Conservation (phyloP, 2,888 invertebrate genomes). For the Hetaerina titia region DNA sequence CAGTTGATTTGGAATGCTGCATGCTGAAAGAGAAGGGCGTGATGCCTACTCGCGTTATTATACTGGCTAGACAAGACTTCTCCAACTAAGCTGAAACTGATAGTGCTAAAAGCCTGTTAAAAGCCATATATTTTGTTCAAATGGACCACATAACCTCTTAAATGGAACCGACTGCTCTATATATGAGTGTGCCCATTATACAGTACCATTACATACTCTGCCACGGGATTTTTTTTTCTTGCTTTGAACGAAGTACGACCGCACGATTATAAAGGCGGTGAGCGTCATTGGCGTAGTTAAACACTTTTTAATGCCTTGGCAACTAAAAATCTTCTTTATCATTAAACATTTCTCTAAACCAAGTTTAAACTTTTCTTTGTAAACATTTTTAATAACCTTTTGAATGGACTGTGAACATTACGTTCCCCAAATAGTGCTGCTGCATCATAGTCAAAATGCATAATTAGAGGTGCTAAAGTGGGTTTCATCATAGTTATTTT, state of each 20-base stretch:
- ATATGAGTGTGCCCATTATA: neutral
- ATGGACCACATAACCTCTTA: neutral
- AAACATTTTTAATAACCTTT: neutral
- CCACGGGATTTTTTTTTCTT: neutral
- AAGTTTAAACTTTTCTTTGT: conserved; percentile 21
- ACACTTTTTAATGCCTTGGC: conserved; percentile 16
- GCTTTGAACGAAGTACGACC: neutral
- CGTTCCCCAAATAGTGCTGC: neutral
- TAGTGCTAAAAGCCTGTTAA: neutral
- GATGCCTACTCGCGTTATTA: neutral
- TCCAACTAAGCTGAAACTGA: neutral
- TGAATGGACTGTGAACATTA: conserved; percentile 32
- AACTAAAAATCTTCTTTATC: neutral
- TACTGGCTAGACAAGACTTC: neutral
- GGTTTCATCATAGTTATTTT: conserved; percentile 1
- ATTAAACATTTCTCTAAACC: neutral
- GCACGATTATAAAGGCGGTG: conserved; percentile 6
- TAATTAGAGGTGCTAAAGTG: neutral
- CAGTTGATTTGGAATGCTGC: conserved; percentile 55
- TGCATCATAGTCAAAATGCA: conserved; percentile 27
- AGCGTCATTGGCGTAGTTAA: conserved; percentile 28
- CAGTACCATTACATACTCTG: neutral
- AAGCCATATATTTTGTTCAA: neutral
- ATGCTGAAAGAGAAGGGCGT: neutral
- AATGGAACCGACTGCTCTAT: conserved; percentile 19